Evolutionary conservation across 2,113 vertebrate genomes (phyloP).

Genomic region (Tachuris rubrigastra): DNA sequence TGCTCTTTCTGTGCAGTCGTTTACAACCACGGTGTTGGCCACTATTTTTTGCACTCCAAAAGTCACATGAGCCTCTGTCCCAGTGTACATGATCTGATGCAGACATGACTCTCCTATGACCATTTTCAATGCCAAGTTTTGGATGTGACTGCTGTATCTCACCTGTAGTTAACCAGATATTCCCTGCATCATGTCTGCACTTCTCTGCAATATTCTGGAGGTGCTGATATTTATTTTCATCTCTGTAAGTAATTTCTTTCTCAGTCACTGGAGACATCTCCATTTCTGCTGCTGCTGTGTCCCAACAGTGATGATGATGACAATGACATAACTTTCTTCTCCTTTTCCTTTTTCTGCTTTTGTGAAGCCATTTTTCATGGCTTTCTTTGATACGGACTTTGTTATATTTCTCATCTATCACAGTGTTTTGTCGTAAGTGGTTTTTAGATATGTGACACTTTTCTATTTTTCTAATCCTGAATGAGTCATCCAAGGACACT

Average conservation of each 20-base stretch:
- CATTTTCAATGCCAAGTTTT: neutral
- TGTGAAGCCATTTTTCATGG: slow-evolving; percentile 61
- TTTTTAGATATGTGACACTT: slow-evolving; percentile 53
- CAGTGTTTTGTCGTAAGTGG: slow-evolving; percentile 25
- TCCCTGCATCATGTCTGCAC: neutral
- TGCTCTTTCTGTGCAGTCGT: slow-evolving; percentile 2
- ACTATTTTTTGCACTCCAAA: neutral
- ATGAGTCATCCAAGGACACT: slow-evolving; percentile 52
- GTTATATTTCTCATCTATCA: slow-evolving; percentile 50
- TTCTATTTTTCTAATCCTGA: slow-evolving; percentile 53
- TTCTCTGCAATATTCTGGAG: slow-evolving; percentile 31
- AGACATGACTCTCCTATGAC: neutral
- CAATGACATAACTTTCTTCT: slow-evolving; percentile 66
- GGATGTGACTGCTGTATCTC: neutral
- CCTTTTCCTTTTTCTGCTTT: slow-evolving; percentile 67
- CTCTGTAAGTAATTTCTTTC: neutral
- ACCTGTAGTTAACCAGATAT: neutral
- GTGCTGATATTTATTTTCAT: neutral
- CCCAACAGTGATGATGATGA: slow-evolving; percentile 35
- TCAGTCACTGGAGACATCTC: neutral
- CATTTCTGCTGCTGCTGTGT: slow-evolving; percentile 11
- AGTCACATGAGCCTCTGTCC: slow-evolving; percentile 20
- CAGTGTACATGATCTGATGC: neutral
- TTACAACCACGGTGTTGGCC: neutral
- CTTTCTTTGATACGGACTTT: slow-evolving; percentile 60